Evolutionary conservation across 2,888 invertebrate genomes (phyloP), one percentile per base, ranked within the genome.

Genomic region (Leptogaster cylindrica): DNA sequence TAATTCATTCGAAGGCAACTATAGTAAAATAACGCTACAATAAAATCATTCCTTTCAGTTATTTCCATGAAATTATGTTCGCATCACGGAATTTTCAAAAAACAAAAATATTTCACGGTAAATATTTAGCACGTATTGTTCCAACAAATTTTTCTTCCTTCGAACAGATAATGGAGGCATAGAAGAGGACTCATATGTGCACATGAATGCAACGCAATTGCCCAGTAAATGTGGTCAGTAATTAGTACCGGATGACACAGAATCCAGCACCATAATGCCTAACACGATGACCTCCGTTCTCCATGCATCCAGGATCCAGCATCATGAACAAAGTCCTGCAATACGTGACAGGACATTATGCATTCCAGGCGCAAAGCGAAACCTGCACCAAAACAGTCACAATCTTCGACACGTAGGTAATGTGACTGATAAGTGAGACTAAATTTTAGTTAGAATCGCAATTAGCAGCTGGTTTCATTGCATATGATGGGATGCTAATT

Each of bases 371-470:
- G 10, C 41, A 41, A 3, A 16, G 3, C 41, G 16, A n/a, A 41
- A 41, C 14, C 16, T 41, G 41, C n/a, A 41, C 3, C 14, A 18
- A 41, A 41, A 41, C 10, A 41, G 14, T 41, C 14, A 41, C 12
- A 41, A 14, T 41, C 41, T 41, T 41, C 41, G 14, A 41, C 14
- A 14, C 14, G 14, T 41, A 41, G 16, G 14, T 41, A 41, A 41
- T 41, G 3, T 41, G 41, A 41, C 41, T 14, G 41, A 41, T 41
- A 39, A 39, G 39, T 39, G 39, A 39, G 39, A 39, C 39, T 39
- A 39, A 39, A 39, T 39, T 39, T 39, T 39, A 39, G 39, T 39
- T 14, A 12, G 39, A 39, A 5, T 39, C 39, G n/a, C 39, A 39
- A 39, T 39, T 39, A 41, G 41, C 41, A 41, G 41, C 18, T 41